Evolutionary conservation across 2,797 vertebrate species (phyloP).

Genomic region (Microctenopoma lineatum): DNA sequence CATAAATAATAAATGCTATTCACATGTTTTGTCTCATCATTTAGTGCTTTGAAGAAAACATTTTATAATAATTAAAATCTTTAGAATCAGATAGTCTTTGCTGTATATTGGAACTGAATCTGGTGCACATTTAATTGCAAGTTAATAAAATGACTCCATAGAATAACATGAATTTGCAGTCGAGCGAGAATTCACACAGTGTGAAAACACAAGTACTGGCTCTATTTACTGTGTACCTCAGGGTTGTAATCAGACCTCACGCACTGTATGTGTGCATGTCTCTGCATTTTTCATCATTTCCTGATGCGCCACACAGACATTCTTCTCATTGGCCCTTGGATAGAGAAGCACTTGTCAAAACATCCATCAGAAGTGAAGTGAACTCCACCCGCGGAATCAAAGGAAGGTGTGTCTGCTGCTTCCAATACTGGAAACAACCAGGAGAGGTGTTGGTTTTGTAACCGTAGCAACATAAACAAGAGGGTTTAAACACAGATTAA

Average conservation of each 20-base stretch:
- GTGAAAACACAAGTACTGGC: constrained; percentile 3
- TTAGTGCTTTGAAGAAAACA: too few relatives aligned
- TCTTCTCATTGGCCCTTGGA: constrained; percentile 53
- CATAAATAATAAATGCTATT: too few relatives aligned
- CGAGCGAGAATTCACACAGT: not conserved
- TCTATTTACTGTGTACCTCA: not conserved
- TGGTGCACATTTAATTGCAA: not conserved
- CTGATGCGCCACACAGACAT: constrained; percentile 54
- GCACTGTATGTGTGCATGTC: constrained; percentile 1
- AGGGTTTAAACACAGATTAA: constrained; percentile 74
- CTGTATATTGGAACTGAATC: too few relatives aligned
- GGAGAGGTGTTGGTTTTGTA: constrained; percentile 70
- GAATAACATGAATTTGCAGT: constrained; percentile 3
- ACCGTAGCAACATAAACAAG: constrained; percentile 76
- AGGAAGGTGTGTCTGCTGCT: constrained; percentile 77
- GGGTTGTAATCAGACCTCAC: constrained; percentile 28
- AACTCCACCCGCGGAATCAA: constrained; percentile 60
- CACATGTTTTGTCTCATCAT: too few relatives aligned
- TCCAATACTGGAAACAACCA: constrained; percentile 59
- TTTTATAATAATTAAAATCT: too few relatives aligned
- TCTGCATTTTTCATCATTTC: constrained; percentile 50
- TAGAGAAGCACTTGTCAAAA: constrained; percentile 66
- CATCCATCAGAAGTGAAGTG: constrained; percentile 61
- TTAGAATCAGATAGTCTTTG: too few relatives aligned
- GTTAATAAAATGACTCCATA: not conserved